Evolutionary conservation across 2,113 vertebrate genomes (phyloP), one percentile per base, ranked within the genome.

Genomic region (Bubo blakistoni): DNA sequence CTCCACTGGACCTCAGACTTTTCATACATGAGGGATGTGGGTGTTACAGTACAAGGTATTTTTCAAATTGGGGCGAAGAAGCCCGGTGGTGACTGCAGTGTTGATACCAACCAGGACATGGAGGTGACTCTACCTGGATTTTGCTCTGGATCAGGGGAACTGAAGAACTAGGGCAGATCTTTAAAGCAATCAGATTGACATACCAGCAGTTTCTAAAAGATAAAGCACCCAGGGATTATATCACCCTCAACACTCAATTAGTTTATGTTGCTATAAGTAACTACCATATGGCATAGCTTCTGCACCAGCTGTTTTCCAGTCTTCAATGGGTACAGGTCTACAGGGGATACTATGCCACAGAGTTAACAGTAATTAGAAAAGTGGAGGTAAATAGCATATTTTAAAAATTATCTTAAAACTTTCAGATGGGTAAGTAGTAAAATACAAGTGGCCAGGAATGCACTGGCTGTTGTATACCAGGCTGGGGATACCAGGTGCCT

Each of bases 261-360:
- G 88, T 94, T 97, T 96, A 94, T 91, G 83, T 92, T 78, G 34
- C 83, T 94, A 58, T 94, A 91, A 93, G 94, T 90, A 84, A 89
- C 86, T 30, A 14, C 91, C 95, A 94, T 97, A 96, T 97, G 94
- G 86, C 8, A 3, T 21, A 85, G 54, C 57, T 94, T 79, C 81
- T 79, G 81, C 83, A 55, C 47, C 95, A 96, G 91, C 92, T 97
- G 96, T 94, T 94, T 72, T 66, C 73, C 73, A 82, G 52, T 46
- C 73, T 87, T 80, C 86, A 13, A 2, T 15, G 3, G 90, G 51
- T 61, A 54, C 62, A 21, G 54, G 40, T 87, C 91, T 76, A 22
- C 51, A 72, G 63, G 62, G 91, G 77, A 91, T 82, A 24, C 44
- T 61, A 2, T 79, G 71, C 42, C 47, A 57, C 2, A 0, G 70